Conservation (phyloP, 1,140 invertebrate genomes). For the Bombus confusus region DNA sequence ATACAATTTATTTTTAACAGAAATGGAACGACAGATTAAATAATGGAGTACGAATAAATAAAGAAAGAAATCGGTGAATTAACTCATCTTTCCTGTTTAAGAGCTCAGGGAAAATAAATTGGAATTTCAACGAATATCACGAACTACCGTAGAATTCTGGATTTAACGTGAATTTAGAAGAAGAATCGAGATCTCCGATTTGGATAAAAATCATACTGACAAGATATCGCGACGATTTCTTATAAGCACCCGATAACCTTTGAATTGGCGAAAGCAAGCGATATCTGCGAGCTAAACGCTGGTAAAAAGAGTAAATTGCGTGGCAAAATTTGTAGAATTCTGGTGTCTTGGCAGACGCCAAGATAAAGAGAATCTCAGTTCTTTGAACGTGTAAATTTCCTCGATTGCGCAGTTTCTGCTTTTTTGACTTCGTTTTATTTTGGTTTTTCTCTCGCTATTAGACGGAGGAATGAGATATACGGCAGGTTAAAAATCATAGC, state of each 20-base stretch:
- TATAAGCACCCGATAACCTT: constrained; percentile 10
- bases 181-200: background rate
- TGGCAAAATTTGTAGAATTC: background rate
- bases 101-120: background rate
- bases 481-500: no score
- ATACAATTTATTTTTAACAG: background rate
- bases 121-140: background rate
- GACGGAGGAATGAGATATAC: background rate
- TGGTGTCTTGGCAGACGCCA: background rate
- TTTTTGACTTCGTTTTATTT: background rate
- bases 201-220: constrained; percentile 13
- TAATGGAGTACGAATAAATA: background rate
- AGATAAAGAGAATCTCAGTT: background rate
- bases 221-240: background rate
- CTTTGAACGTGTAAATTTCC: constrained; percentile 11
- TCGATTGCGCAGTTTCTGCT: background rate
- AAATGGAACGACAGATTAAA: background rate
- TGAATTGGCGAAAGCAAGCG: background rate
- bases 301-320: background rate
- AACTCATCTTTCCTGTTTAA: background rate
- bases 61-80: background rate
- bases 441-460: background rate
- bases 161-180: background rate
- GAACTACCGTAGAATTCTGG: background rate
- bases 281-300: constrained; percentile 6